Evolutionary conservation across 2,888 invertebrate species (phyloP), one percentile per base, ranked within the genome.

Genomic region (Listrodromus nycthemerus): DNA sequence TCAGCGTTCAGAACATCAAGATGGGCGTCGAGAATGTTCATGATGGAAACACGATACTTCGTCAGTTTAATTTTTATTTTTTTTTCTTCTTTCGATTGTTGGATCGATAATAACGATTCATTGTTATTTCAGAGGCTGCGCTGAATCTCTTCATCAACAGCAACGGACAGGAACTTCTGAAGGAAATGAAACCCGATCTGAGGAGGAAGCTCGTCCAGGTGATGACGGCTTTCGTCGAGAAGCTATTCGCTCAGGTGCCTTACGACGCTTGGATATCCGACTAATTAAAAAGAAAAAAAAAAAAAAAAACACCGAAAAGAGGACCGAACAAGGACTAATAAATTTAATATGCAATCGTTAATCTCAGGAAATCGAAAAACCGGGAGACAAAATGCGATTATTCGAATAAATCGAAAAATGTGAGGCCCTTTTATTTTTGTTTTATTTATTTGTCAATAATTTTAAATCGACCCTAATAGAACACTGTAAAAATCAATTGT

Each of bases 1-100:
- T 97, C 93, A 97, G 96, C 90, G 97, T 97, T 21, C 96, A 96
- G 90, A 95, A 96, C 87, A 97, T 97, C 66, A 95, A 95, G 92
- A 97, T 97, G 97, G 97, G 97, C 19, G 97, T 97, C 33, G 96
- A 97, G 91, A 97, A 97, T 90, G 95, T 97, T 71, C 96, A 97
- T 86, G 97, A 97, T 90, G 96, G 96, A 89, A 97, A 97, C 91
- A 94, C 96, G 21, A 97, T 97, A 50, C 94, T 97, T 89, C 96
- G 97, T 97, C 94, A 95, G 96, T 61, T 58, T 63, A 41, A 13
- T 13, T 19, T 30, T 70, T 13, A 16, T 8, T 45, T 21, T 13
- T 69, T 8, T 41, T 16, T 16, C 45, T 41, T 24, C 37, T 21
- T 16, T 63, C 37, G 16, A 41, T 33, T 8, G 55, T 5, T 27